These are phyloP conservation scores for Prionchulus punctatus DNA, from an alignment of 2,888 invertebrate genomes.

Conservation along the genomic window DNA sequence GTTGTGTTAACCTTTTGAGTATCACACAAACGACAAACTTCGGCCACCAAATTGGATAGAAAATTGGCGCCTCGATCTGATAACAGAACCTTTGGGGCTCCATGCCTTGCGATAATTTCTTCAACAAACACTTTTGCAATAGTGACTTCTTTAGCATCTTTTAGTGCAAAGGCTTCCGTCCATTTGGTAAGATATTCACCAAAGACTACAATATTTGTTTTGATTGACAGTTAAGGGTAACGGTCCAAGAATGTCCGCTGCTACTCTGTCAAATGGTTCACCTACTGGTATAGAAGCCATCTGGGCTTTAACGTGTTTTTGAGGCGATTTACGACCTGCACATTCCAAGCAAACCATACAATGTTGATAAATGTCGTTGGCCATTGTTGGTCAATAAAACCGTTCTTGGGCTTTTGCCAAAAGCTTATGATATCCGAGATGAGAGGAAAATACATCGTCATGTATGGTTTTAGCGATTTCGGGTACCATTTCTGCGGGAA, in stretches of 20 bases:
- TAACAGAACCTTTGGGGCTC: conserved; percentile 12
- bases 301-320: background rate
- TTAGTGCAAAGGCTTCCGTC: background rate
- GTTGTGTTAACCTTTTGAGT: conserved; percentile 14
- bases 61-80: conserved; percentile 17
- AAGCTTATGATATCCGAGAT: conserved; percentile 11
- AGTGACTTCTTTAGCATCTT: background rate
- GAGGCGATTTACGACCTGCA: background rate
- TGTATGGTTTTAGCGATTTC: conserved; percentile 15
- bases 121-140: conserved; percentile 1
- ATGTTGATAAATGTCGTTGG: conserved; percentile 10
- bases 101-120: conserved; percentile 7
- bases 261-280: conserved; percentile 6
- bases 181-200: conserved; percentile 11
- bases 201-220: conserved; percentile 13
- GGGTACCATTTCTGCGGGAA: conserved; percentile 11
- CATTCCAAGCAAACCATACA: conserved; percentile 12
- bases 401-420: conserved; percentile 5
- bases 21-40: conserved; percentile 10
- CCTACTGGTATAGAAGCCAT: conserved; percentile 4
- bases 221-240: conserved; percentile 6
- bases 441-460: conserved; percentile 13
- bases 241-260: conserved; percentile 12
- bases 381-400: conserved; percentile 14
- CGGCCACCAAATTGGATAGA: conserved; percentile 12